These are phyloP conservation scores for Megaceryle alcyon DNA, from an alignment of 2,797 vertebrate genomes.

Conservation along the genomic window DNA sequence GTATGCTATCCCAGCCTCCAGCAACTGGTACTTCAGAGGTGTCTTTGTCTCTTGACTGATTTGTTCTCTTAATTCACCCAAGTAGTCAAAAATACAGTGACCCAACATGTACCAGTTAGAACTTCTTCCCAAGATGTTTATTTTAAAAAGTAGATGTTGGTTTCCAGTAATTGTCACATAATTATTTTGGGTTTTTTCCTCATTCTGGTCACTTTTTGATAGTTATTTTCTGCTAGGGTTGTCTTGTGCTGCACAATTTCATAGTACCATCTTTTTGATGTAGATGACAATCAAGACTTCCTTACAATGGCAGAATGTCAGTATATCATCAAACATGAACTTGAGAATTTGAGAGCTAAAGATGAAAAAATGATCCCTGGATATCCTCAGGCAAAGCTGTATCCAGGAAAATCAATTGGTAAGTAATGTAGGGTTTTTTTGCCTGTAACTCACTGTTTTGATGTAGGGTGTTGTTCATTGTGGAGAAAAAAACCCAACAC, in stretches of 20 bases:
- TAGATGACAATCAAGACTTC: conserved; percentile 91
- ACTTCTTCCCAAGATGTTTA: neutral
- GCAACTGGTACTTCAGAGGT: neutral
- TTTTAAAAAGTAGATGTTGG: neutral
- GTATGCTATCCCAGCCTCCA: neutral
- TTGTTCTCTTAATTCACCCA: neutral
- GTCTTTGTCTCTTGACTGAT: neutral
- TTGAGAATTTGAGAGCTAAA: conserved; percentile 93
- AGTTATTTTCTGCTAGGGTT: neutral
- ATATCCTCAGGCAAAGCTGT: conserved; percentile 88
- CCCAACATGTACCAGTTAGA: neutral
- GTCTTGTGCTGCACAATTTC: conserved; percentile 3
- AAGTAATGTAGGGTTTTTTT: conserved; percentile 53
- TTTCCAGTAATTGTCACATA: neutral
- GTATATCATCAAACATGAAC: conserved; percentile 94
- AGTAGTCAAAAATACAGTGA: neutral
- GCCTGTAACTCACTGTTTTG: neutral
- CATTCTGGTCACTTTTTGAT: neutral
- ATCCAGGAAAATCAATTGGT: conserved; percentile 94
- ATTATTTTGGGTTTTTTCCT: neutral
- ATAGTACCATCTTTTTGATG: conserved; percentile 15
- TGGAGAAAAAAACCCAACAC: neutral
- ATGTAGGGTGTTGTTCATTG: neutral
- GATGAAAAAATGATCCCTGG: conserved; percentile 92
- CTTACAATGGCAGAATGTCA: conserved; percentile 94